Base-by-base conservation (phyloP, 2,797 vertebrate species). In the Chromobotia macracanthus region DNA sequence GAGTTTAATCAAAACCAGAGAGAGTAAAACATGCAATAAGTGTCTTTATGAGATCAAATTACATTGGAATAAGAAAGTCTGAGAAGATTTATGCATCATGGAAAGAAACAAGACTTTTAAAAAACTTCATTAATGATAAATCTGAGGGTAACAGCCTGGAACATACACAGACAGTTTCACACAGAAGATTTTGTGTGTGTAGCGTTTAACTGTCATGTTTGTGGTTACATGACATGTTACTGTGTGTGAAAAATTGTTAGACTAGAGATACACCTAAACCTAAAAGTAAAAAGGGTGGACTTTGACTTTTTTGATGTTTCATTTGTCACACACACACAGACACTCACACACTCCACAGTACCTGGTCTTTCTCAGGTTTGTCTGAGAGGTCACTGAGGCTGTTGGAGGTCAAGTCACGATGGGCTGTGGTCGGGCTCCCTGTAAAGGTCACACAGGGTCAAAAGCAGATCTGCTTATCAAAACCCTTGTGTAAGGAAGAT, bases 321-420 rank as follows among this genome's bases (percentile, higher is more conserved):
- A n/a, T n/a, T n/a, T n/a, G n/a, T n/a, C n/a, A n/a, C 15, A 41
- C 38, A 8, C 38, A 10, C 1, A 84, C 69, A 80, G 50, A 64
- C n/a, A n/a, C n/a, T n/a, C n/a, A 75, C 77, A 38, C 70, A 46
- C 5, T 41, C 65, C 75, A 76, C 72, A 77, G 11, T 93, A 99
- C 98, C 96, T 99, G 98, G 60, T 99, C 97, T 84, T 97, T 98
- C 89, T 99, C 98, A 1, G 98, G 96, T 82, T 99, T 98, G 90
- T 99, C 98, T 0, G 97, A 97, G 90, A 99, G 97, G 90, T 99
- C 98, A 0, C 94, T 95, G 86, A 99, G 92, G 87, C 97, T 99
- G 90, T 94, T 96, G 81, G 98, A 97, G 80, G 97, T 98, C 92
- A 98, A 90, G 89, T 96, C 97, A 83, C 97, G 93, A 80, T 96